A percentile compares a stretch with the other conserved stretches of the same genome.
phyloP scores from a whole-genome alignment of 1,140 invertebrate genomes.

The Caenorhabditis remanei region DNA sequence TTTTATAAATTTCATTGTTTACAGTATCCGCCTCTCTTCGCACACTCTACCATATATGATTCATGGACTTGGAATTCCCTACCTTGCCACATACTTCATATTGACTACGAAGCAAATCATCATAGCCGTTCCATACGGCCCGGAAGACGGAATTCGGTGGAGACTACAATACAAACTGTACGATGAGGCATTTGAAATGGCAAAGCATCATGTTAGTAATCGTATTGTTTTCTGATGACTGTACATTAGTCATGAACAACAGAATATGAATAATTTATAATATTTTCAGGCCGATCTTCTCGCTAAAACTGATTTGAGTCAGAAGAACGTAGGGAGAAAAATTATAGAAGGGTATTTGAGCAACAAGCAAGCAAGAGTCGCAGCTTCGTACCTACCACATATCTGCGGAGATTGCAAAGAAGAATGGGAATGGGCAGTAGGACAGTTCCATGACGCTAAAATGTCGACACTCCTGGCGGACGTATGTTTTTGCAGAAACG shows the following conservation, averaged over 20 bases:
- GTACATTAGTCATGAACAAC: not conserved
- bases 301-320: constrained; percentile 17
- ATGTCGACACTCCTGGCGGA: constrained; percentile 55
- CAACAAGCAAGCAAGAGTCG: constrained; percentile 11
- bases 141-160: constrained; percentile 70
- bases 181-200: constrained; percentile 69
- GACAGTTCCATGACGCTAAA: constrained; percentile 87
- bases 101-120: constrained; percentile 44
- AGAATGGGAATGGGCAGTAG: constrained; percentile 93
- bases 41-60: constrained; percentile 43
- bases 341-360: constrained; percentile 49
- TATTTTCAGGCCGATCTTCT: constrained; percentile 29
- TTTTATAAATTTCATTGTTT: not conserved
- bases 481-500: not conserved
- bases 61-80: constrained; percentile 51
- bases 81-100: constrained; percentile 50
- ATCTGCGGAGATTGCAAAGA: constrained; percentile 81
- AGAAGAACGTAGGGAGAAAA: constrained; percentile 9
- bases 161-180: constrained; percentile 72
- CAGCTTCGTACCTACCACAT: constrained; percentile 35
- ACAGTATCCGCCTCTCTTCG: constrained; percentile 10
- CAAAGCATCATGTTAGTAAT: constrained; percentile 20
- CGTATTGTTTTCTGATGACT: not conserved
- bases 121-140: constrained; percentile 68
- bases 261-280: not conserved